phyloP scores from a whole-genome alignment of 2,797 vertebrate species.

The Eospalax fontanierii region DNA sequence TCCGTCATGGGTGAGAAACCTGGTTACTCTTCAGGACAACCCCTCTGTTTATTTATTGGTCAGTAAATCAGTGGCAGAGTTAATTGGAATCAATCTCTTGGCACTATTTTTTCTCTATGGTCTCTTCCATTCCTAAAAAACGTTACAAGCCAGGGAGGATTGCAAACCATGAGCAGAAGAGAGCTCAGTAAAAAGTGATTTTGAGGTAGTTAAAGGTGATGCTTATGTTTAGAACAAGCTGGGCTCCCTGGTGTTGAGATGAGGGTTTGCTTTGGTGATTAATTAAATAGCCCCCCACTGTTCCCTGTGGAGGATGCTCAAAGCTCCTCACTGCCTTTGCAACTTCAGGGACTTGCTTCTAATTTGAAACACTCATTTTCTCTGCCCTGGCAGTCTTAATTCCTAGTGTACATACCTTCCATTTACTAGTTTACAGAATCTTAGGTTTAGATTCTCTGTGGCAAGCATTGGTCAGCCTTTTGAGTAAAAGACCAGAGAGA shows the following conservation, averaged over 20 bases:
- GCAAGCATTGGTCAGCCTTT: background rate
- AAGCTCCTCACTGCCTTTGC: background rate
- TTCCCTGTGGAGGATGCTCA: background rate
- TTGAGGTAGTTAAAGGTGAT: background rate
- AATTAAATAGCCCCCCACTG: constrained; percentile 41
- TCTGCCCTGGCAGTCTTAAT: background rate
- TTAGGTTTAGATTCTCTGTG: constrained; percentile 16
- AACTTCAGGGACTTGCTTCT: background rate
- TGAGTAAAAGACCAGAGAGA: background rate
- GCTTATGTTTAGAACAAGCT: constrained; percentile 56
- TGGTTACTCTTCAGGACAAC: constrained; percentile 16
- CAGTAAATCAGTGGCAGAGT: constrained; percentile 22
- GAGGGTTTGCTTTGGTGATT: background rate
- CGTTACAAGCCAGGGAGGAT: background rate
- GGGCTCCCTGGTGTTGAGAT: background rate
- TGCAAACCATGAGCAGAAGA: background rate
- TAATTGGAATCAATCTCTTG: constrained; percentile 40
- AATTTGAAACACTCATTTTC: background rate
- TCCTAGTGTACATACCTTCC: background rate
- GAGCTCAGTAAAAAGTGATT: constrained; percentile 28
- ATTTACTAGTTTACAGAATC: background rate
- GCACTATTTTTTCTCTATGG: background rate
- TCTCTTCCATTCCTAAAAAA: constrained; percentile 38
- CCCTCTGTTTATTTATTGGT: constrained; percentile 22
- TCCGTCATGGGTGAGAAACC: background rate